Evolutionary conservation across 2,888 invertebrate genomes (phyloP).

Genomic region (Proisotoma minuta): DNA sequence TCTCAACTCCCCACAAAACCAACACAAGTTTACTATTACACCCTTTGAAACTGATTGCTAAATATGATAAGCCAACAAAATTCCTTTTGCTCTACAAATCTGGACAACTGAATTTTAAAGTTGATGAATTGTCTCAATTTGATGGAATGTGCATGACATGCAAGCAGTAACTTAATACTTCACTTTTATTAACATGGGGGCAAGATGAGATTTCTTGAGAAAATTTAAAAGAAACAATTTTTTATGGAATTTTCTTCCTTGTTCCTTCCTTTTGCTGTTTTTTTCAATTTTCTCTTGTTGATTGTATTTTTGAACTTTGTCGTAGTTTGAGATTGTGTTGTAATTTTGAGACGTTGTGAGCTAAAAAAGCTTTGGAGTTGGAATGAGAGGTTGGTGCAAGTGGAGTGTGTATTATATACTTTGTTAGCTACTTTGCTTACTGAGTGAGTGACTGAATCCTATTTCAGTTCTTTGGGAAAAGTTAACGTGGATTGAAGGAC

Average conservation of each 20-base stretch:
- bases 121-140: too few relatives aligned
- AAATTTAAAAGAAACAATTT: neutral
- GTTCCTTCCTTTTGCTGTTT: too few relatives aligned
- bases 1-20: too few relatives aligned
- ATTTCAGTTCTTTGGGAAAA: neutral
- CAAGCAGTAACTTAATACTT: neutral
- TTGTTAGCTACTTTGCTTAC: conserved; percentile 27
- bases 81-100: too few relatives aligned
- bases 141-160: conserved; percentile 20
- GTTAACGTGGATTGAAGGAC: conserved; percentile 23
- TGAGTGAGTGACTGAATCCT: neutral
- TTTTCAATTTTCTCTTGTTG: too few relatives aligned
- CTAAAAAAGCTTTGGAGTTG: too few relatives aligned
- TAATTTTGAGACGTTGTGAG: too few relatives aligned
- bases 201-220: neutral
- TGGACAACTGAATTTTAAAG: too few relatives aligned
- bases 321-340: neutral
- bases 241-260: conserved; percentile 15
- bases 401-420: neutral
- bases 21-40: too few relatives aligned
- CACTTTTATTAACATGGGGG: conserved; percentile 13
- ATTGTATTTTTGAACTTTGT: neutral
- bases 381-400: too few relatives aligned
- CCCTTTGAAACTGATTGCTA: too few relatives aligned
- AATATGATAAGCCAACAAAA: too few relatives aligned